These are phyloP conservation scores for Siniperca chuatsi DNA, from an alignment of 2,113 vertebrate species.

Conservation along the genomic window DNA sequence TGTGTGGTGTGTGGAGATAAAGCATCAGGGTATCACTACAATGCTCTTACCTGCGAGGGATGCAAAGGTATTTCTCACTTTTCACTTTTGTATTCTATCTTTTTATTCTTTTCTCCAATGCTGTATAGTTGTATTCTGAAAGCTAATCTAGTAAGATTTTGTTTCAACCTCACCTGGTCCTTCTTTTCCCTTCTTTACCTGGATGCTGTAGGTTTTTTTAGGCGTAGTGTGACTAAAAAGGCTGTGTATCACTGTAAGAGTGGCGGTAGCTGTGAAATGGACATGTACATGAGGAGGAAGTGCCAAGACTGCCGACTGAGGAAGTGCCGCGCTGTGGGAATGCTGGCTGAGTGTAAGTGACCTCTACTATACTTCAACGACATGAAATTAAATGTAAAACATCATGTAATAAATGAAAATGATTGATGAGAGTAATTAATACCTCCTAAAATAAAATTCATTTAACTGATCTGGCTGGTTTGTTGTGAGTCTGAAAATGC, in stretches of 20 bases:
- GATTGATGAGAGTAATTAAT: neutral
- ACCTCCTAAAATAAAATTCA: neutral
- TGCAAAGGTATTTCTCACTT: conserved; percentile 90
- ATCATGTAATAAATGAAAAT: neutral
- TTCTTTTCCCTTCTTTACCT: neutral
- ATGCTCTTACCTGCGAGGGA: conserved; percentile 95
- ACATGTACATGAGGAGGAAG: conserved; percentile 97
- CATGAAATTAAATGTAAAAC: neutral
- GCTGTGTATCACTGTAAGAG: conserved; percentile 94
- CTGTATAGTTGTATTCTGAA: neutral
- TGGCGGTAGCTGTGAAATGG: conserved; percentile 95
- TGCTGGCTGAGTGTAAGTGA: conserved; percentile 94
- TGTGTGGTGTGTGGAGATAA: conserved; percentile 96
- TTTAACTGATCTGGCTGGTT: neutral
- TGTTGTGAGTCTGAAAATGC: neutral
- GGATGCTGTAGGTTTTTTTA: conserved; percentile 88
- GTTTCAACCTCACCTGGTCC: too few relatives aligned
- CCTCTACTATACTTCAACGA: neutral
- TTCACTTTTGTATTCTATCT: neutral
- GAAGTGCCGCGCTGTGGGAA: conserved; percentile 94
- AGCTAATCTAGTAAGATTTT: too few relatives aligned
- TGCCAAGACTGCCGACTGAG: conserved; percentile 95
- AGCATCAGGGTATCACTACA: conserved; percentile 96
- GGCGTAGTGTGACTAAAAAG: conserved; percentile 94
- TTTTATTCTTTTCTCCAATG: neutral